A percentile compares a stretch with the other conserved stretches of the same genome.
Conservation (phyloP, 2,888 invertebrate genomes). For the Entomobrya proxima region DNA sequence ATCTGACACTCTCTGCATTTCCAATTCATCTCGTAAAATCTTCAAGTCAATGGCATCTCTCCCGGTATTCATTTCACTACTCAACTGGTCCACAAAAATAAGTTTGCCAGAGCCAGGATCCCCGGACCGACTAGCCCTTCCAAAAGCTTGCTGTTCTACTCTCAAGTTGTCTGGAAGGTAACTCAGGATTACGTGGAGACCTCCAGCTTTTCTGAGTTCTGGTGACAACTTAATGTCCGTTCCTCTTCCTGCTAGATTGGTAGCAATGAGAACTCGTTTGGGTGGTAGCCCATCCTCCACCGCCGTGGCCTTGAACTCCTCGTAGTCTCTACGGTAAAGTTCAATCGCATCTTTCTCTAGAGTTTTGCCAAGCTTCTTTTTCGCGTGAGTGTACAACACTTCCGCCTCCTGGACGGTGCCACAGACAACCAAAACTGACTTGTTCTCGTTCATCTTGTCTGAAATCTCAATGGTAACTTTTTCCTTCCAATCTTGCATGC, state of each 20-base stretch:
- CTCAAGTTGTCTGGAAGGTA: constrained; percentile 77
- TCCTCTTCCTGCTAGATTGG: constrained; percentile 78
- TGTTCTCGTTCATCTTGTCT: no score
- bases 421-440: constrained; percentile 34
- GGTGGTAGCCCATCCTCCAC: not conserved
- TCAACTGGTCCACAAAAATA: constrained; percentile 62
- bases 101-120: constrained; percentile 77
- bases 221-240: constrained; percentile 77
- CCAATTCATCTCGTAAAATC: constrained; percentile 71
- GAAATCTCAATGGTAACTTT: no score
- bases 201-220: constrained; percentile 76
- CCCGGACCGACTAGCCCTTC: constrained; percentile 77
- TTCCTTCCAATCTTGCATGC: not conserved
- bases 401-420: not conserved
- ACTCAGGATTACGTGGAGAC: constrained; percentile 77
- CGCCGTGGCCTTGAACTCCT: not conserved
- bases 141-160: constrained; percentile 77
- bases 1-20: constrained; percentile 72
- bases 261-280: constrained; percentile 76
- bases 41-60: constrained; percentile 66
- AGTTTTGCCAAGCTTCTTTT: no score
- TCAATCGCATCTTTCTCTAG: not conserved
- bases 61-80: not conserved
- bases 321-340: not conserved
- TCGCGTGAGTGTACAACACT: no score